Base-by-base conservation (phyloP, 2,797 vertebrate genomes). In the Epinephelus coioides region DNA sequence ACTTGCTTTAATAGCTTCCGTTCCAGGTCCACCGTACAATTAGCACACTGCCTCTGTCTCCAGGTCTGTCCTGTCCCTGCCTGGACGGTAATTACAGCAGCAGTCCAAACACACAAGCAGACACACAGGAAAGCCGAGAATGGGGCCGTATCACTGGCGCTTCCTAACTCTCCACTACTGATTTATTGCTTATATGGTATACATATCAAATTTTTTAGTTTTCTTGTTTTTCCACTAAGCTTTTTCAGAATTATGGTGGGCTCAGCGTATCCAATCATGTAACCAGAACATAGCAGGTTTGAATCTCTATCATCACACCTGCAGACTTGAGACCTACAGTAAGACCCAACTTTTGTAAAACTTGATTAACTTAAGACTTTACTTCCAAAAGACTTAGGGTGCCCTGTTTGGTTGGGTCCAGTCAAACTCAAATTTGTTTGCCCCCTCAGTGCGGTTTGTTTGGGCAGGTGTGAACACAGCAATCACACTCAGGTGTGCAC, bases 11-110 rank as follows among this genome's bases (percentile, higher is more conserved):
- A 82, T 61, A 79, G 80, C 64, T 82, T 87, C 84, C 55, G 65
- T 75, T 86, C 49, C 53, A 49, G 59, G 77, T 83, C 81, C 73
- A 85, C 67, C 47, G 51, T 88, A 71, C 87, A 91, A 90, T 91
- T 88, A 91, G 74, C 75, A 68, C 72, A 40, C 47, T 40, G 69
- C 72, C 70, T 82, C 82, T 79, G 84, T 81, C 81, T 88, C 76
- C 78, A 74, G 55, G 51, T 83, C 72, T 69, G 73, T 84, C 84
- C 43, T 69, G 73, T 84, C 85, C 43, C 72, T 69, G 76, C 77
- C 46, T 75, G 85, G 78, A 68, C 25, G 6, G 61, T 82, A 74
- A 90, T 87, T 87, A 88, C 38, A 68, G 8, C 50, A 66, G 44
- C 82, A 86, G 85, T 71, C 56, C 75, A 79, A 85, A 84, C 67